Evolutionary conservation across 2,113 vertebrate species (phyloP), one percentile per base, ranked within the genome.

Genomic region (Hippocampus guttulatus): DNA sequence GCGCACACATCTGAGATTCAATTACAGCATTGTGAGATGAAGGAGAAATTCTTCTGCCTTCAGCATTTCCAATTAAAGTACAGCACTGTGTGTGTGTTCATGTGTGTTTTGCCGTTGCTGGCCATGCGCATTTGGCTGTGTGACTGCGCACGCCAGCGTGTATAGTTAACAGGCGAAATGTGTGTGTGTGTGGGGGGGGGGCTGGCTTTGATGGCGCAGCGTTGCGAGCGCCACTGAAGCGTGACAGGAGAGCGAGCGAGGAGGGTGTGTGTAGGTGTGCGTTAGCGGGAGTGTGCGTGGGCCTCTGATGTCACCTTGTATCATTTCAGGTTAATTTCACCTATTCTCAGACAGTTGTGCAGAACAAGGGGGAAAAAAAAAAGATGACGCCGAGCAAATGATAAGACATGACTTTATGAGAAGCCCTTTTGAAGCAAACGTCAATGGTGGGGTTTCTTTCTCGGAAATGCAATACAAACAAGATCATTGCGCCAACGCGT

Each of bases 11-110:
- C 86, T 87, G 85, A 82, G 84, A 91, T 91, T 91, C 88, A 91
- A 91, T 91, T 91, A 91, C 88, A 85, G 82, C 79, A 83, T 88
- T 82, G 88, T 89, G 88, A 89, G 88, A 91, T 91, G 89, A 91
- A 91, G 89, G 85, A 86, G 85, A 89, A 88, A 85, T 89, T 89
- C 78, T 88, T 86, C 88, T 88, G 89, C 89, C 88, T 91, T 88
- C 88, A 89, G 89, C 89, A 89, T 82, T 91, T 89, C 89, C 88
- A 91, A 91, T 91, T 91, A 91, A 89, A 85, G 81, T 64, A 73
- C 79, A 1, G 60, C 76, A 83, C 75, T 67, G 82, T 72, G 84
- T 80, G 77, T 77, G 30, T 33, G 30, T 33, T 79, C 63, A 65
- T 52, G 63, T n/a, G 77, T 74, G 73, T 77, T 72, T 79, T 21